These are phyloP conservation scores for Noctua pronuba DNA, from an alignment of 2,888 invertebrate genomes.

Conservation along the genomic window DNA sequence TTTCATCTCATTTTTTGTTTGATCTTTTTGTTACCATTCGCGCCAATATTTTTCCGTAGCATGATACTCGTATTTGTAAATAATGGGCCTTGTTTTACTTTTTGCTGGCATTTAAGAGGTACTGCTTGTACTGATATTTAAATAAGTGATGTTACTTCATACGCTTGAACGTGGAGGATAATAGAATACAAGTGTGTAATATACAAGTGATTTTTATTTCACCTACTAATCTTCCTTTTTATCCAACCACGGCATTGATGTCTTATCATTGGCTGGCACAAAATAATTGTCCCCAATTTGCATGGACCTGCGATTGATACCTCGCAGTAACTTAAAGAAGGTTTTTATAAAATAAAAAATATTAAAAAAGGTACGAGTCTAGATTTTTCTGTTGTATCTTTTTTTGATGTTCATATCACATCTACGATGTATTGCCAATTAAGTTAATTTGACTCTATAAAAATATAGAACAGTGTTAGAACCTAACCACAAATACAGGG, in stretches of 20 bases:
- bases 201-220: neutral
- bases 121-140: too few relatives aligned
- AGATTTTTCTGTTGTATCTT: neutral
- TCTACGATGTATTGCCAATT: neutral
- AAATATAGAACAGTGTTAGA: neutral
- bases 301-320: neutral
- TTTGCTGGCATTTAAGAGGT: neutral
- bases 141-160: too few relatives aligned
- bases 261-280: neutral
- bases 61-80: neutral
- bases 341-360: too few relatives aligned
- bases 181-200: too few relatives aligned
- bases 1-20: neutral
- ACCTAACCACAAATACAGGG: neutral
- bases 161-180: too few relatives aligned
- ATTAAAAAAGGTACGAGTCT: neutral
- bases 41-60: rapidly evolving
- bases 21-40: neutral
- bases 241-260: neutral
- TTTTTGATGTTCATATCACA: neutral
- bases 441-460: neutral
- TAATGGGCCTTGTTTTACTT: neutral
- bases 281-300: neutral
- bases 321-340: neutral
- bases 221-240: neutral